Conservation (phyloP, 2,113 vertebrate genomes). For the Aphelocoma coerulescens region DNA sequence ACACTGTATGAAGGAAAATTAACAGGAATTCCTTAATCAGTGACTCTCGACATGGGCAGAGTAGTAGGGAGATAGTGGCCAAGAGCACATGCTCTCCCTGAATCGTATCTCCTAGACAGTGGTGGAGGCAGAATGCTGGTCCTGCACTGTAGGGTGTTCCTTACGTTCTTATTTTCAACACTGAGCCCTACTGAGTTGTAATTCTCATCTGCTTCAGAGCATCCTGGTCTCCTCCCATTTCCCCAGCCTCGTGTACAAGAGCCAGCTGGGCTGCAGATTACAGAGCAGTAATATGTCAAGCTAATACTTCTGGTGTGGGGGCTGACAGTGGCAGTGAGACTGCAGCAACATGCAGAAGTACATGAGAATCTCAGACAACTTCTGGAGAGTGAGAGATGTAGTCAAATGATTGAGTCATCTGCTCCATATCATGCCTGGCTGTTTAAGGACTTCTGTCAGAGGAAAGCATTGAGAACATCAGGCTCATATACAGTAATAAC, state of each 20-base stretch:
- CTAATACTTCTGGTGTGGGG: neutral
- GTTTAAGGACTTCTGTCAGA: constrained; percentile 1
- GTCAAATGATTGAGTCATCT: constrained; percentile 21
- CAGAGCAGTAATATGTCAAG: neutral
- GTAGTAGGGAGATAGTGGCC: neutral
- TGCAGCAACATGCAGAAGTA: neutral
- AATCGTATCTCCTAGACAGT: neutral
- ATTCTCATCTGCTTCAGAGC: neutral
- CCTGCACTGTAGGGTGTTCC: neutral
- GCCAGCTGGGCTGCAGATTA: neutral
- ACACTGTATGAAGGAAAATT: neutral
- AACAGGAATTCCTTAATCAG: neutral
- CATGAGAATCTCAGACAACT: neutral
- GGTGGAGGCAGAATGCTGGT: neutral
- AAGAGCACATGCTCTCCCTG: neutral
- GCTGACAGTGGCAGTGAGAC: neutral
- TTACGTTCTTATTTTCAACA: neutral
- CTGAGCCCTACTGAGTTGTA: neutral
- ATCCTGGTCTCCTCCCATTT: neutral
- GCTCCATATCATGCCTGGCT: neutral
- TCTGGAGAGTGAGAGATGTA: neutral
- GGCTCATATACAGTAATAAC: neutral
- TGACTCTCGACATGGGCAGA: neutral
- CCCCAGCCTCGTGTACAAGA: neutral
- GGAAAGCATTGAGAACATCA: neutral